phyloP scores from a whole-genome alignment of 2,888 invertebrate species.

The Quadroppia sp. region DNA sequence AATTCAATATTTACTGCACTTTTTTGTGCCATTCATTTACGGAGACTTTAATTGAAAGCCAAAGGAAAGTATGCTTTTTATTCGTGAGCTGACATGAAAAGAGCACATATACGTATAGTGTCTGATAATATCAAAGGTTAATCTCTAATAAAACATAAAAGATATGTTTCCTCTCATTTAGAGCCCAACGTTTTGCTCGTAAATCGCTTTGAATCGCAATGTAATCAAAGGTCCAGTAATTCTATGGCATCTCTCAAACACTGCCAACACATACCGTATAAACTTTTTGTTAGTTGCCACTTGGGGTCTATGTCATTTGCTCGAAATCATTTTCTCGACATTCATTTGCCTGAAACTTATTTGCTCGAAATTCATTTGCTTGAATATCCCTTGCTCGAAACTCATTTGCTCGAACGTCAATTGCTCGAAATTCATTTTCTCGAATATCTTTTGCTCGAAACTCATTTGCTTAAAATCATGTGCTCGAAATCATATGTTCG shows the following conservation, averaged over 20 bases:
- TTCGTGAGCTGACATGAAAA: too few relatives aligned
- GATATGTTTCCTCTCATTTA: background rate
- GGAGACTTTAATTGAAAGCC: background rate
- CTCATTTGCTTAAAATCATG: slow-evolving; percentile 14
- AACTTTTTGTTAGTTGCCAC: background rate
- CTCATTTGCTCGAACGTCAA: background rate
- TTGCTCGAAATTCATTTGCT: background rate
- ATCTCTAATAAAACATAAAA: background rate
- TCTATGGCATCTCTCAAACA: background rate
- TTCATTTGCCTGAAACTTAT: too few relatives aligned
- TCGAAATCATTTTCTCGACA: too few relatives aligned
- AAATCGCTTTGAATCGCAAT: background rate
- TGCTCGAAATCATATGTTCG: too few relatives aligned
- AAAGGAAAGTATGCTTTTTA: background rate
- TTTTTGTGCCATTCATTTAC: too few relatives aligned
- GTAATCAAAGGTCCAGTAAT: background rate
- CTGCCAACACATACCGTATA: background rate
- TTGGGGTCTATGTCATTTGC: too few relatives aligned
- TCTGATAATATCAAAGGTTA: slow-evolving; percentile 7
- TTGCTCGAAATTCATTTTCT: background rate
- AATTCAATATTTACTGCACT: too few relatives aligned
- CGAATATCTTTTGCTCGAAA: slow-evolving; percentile 27
- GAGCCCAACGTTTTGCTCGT: background rate
- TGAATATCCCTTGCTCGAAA: background rate
- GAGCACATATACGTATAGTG: too few relatives aligned